A percentile compares a stretch with the other conserved stretches of the same genome.
These are phyloP conservation scores for Amazonetta brasiliensis DNA, from an alignment of 2,797 vertebrate species.

Conservation along the genomic window DNA sequence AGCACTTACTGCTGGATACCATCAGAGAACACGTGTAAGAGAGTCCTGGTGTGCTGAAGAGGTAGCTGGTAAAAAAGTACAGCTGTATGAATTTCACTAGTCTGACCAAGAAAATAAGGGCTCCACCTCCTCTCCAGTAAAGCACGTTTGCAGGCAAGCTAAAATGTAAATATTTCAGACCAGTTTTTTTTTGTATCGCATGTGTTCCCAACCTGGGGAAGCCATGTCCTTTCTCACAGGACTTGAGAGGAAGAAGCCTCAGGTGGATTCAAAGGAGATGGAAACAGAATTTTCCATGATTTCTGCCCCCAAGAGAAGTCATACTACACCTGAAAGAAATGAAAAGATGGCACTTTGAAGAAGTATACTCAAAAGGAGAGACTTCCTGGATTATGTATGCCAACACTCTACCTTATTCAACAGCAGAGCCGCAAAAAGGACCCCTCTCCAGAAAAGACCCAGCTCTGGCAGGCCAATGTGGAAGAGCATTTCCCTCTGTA, in stretches of 20 bases:
- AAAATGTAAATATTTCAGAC: not conserved
- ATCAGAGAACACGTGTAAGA: not conserved
- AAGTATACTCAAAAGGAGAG: not conserved
- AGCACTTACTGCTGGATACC: not conserved
- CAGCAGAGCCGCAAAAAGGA: not conserved
- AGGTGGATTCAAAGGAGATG: not conserved
- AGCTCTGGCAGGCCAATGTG: not conserved
- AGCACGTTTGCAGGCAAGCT: not conserved
- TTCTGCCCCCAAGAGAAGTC: not conserved
- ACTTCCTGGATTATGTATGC: not conserved
- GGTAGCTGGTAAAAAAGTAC: not conserved
- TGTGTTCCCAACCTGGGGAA: not conserved
- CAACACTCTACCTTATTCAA: not conserved
- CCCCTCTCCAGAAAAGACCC: not conserved
- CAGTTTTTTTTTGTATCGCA: not conserved
- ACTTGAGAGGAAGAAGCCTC: not conserved
- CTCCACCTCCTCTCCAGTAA: not conserved
- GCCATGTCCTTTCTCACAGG: not conserved
- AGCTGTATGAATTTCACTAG: not conserved
- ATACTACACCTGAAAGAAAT: not conserved
- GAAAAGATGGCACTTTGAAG: not conserved
- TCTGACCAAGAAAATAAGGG: not conserved
- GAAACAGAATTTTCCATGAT: not conserved
- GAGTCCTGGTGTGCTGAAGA: not conserved
- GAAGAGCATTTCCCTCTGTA: not conserved